phyloP scores from a whole-genome alignment of 2,797 vertebrate species.

The Cynodonichthys magdalenae region DNA sequence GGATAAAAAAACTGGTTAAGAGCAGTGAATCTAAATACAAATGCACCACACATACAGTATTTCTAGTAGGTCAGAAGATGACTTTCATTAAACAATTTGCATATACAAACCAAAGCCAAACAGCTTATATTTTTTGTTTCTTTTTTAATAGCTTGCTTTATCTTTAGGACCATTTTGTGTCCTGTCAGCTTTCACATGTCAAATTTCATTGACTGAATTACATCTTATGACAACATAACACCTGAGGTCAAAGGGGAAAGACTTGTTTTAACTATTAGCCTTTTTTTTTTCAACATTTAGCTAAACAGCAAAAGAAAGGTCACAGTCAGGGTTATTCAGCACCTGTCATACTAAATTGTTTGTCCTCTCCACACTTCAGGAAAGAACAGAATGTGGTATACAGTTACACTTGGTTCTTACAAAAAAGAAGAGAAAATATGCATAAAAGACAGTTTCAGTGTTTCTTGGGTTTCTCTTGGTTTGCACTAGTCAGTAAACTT shows the following conservation, averaged over 20 bases:
- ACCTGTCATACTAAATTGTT: neutral
- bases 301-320: neutral
- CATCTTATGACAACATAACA: too few species aligned
- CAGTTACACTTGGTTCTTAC: neutral
- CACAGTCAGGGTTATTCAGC: neutral
- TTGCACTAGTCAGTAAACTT: too few species aligned
- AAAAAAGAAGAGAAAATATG: neutral
- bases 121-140: neutral
- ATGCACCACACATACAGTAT: neutral
- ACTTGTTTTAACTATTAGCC: neutral
- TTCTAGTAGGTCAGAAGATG: neutral
- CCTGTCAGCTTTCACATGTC: neutral
- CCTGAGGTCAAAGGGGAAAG: neutral
- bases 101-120: neutral
- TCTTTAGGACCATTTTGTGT: neutral
- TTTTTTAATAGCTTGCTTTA: neutral
- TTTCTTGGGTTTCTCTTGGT: too few species aligned
- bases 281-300: neutral
- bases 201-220: too few species aligned
- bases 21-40: neutral
- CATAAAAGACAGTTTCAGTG: neutral
- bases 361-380: constrained; percentile 4
- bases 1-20: neutral
- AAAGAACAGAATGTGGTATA: neutral
- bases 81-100: neutral